These are phyloP conservation scores for Otis tarda DNA, from an alignment of 2,113 vertebrate species.

Conservation along the genomic window DNA sequence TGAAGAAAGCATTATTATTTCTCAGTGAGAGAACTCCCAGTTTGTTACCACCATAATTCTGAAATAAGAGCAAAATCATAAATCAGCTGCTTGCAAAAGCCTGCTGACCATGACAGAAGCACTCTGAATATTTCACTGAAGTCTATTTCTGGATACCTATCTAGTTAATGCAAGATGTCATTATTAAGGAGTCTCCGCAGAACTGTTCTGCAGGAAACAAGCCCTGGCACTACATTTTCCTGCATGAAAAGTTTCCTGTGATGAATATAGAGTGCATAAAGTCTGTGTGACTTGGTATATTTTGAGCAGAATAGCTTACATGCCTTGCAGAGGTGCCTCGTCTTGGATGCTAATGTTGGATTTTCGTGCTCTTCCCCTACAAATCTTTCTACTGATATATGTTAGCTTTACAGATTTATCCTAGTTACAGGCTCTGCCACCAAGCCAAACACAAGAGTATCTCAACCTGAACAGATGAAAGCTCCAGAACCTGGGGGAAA, in stretches of 20 bases:
- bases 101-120: not conserved
- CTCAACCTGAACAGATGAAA: not conserved
- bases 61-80: constrained; percentile 7
- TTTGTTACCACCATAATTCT: not conserved
- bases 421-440: not conserved
- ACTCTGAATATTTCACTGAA: not conserved
- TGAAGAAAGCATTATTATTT: not conserved
- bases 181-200: not conserved
- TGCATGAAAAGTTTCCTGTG: not conserved
- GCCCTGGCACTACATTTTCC: not conserved
- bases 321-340: not conserved
- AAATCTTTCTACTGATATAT: not conserved
- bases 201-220: not conserved
- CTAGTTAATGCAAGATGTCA: not conserved
- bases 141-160: not conserved
- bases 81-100: not conserved
- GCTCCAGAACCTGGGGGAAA: not conserved
- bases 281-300: not conserved
- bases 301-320: not conserved
- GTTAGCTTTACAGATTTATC: not conserved
- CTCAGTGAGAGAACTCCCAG: not conserved
- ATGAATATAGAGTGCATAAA: not conserved
- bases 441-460: not conserved
- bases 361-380: not conserved
- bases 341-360: not conserved